phyloP scores from a whole-genome alignment of 2,797 vertebrate species.

The Tympanoctomys barrerae region DNA sequence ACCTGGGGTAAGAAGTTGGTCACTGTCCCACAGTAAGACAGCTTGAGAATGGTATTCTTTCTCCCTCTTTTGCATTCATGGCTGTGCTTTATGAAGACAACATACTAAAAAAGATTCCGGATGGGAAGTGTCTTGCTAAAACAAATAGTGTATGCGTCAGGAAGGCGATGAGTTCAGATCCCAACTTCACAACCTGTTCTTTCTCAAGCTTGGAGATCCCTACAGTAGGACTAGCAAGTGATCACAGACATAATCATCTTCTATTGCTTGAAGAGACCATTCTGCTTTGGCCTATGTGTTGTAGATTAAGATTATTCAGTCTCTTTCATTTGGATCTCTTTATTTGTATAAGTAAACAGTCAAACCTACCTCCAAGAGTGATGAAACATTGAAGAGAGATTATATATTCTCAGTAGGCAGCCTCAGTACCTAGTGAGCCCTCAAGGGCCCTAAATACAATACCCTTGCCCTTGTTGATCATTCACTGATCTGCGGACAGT shows the following conservation, averaged over 20 bases:
- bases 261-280: background rate
- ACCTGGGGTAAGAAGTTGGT: background rate
- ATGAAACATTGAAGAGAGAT: constrained; percentile 45
- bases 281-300: background rate
- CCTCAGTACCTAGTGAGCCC: background rate
- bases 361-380: background rate
- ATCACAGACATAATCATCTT: background rate
- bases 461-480: background rate
- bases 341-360: constrained; percentile 1
- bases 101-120: background rate
- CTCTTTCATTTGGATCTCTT: background rate
- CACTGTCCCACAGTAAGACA: background rate
- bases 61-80: background rate
- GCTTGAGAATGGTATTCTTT: background rate
- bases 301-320: background rate
- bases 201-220: background rate
- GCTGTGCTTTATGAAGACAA: background rate
- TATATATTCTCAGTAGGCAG: background rate
- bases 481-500: background rate
- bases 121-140: background rate
- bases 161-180: background rate
- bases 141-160: background rate
- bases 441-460: constrained; percentile 1
- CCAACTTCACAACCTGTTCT: background rate
- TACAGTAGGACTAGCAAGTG: background rate